These are phyloP conservation scores for Prostheceraeus crozeri DNA, from an alignment of 2,888 invertebrate genomes.

Conservation along the genomic window DNA sequence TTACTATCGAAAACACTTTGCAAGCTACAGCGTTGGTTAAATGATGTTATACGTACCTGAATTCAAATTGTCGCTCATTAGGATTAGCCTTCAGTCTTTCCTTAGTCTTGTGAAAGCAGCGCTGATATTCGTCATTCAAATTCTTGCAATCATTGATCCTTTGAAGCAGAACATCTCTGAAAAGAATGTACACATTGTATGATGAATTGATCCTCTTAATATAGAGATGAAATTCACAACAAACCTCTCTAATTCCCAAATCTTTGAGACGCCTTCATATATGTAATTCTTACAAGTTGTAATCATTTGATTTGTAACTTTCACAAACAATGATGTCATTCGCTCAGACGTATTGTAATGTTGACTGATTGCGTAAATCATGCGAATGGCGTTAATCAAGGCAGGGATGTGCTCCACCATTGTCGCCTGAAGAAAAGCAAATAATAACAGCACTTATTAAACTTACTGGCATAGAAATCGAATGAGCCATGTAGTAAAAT, in stretches of 20 bases:
- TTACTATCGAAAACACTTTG: not conserved
- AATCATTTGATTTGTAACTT: constrained; percentile 97
- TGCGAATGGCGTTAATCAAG: constrained; percentile 77
- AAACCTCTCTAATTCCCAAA: constrained; percentile 78
- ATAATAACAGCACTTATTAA: constrained; percentile 3
- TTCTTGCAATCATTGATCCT: constrained; percentile 78
- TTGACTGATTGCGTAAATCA: constrained; percentile 88
- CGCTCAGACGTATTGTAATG: constrained; percentile 93
- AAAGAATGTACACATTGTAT: constrained; percentile 24
- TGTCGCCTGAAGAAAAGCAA: constrained; percentile 61
- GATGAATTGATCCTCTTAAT: too few species aligned
- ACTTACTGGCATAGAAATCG: constrained; percentile 13
- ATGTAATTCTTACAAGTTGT: constrained; percentile 87
- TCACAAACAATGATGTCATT: constrained; percentile 89
- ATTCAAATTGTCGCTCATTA: constrained; percentile 73
- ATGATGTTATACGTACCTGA: constrained; percentile 57
- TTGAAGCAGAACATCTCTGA: constrained; percentile 61
- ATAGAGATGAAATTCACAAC: too few species aligned
- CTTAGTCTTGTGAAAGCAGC: constrained; percentile 66
- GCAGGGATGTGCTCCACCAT: constrained; percentile 83
- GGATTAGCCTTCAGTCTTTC: constrained; percentile 65
- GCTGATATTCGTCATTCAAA: constrained; percentile 73
- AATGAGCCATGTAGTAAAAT: constrained; percentile 29
- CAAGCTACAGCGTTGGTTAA: not conserved
- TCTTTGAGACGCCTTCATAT: constrained; percentile 66